Conservation (phyloP, 2,888 invertebrate species). For the Hedychridium roseum region DNA sequence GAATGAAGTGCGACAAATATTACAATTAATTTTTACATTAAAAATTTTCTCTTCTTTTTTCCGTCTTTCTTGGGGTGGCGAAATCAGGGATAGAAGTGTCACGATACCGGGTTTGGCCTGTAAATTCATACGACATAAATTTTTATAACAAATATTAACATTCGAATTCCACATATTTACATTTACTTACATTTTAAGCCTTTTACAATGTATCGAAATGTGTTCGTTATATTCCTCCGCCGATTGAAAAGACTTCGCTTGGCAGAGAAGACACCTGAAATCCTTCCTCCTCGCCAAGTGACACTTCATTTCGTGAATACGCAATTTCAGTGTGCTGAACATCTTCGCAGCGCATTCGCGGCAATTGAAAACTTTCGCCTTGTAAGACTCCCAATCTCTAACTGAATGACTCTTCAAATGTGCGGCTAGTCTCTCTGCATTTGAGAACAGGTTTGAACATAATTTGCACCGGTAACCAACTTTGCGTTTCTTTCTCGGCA, state of each 20-base stretch:
- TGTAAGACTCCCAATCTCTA: not conserved
- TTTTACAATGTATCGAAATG: slow-evolving; percentile 19
- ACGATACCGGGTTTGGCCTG: too few relatives aligned
- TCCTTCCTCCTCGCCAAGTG: slow-evolving; percentile 17
- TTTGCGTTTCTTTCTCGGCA: not conserved
- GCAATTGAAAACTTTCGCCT: not conserved
- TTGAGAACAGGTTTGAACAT: not conserved
- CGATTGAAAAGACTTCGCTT: slow-evolving; percentile 10
- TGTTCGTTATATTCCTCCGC: slow-evolving; percentile 21
- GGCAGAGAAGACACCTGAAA: slow-evolving; percentile 16
- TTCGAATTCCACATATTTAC: too few relatives aligned
- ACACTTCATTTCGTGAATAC: slow-evolving; percentile 1
- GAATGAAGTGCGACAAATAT: not conserved
- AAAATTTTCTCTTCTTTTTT: not conserved
- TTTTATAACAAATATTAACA: too few relatives aligned
- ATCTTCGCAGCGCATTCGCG: not conserved
- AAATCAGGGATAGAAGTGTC: too few relatives aligned
- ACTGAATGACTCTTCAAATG: slow-evolving; percentile 3
- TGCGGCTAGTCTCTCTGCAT: not conserved
- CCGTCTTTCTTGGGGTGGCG: too few relatives aligned
- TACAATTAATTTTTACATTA: not conserved
- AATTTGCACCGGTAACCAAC: not conserved
- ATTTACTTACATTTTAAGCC: slow-evolving; percentile 15
- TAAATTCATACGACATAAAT: too few relatives aligned
- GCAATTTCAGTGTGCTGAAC: not conserved